Conservation (phyloP, 2,113 vertebrate species). For the Periophthalmus modestus region DNA sequence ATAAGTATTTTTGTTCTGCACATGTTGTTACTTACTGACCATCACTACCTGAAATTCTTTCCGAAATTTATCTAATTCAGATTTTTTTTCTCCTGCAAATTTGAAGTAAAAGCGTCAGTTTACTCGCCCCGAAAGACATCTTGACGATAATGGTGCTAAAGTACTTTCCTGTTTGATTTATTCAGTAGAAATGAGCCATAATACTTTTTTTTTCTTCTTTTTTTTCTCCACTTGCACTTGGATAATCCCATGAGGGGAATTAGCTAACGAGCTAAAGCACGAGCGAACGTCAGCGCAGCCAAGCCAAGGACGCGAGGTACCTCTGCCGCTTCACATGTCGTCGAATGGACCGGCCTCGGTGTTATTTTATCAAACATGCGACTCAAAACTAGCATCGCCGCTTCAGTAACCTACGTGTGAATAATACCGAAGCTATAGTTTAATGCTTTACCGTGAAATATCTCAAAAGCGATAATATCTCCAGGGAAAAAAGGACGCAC, state of each 20-base stretch:
- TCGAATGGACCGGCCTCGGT: not conserved
- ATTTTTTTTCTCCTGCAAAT: constrained; percentile 9
- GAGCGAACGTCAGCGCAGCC: constrained; percentile 17
- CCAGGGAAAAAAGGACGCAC: no score
- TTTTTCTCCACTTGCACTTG: not conserved
- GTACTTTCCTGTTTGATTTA: constrained; percentile 36
- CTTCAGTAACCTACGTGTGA: no score
- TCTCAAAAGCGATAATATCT: no score
- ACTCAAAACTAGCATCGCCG: no score
- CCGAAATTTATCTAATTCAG: no score
- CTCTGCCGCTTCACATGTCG: constrained; percentile 16
- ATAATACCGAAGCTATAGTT: no score
- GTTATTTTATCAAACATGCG: no score
- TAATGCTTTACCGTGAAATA: no score
- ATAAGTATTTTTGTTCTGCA: no score
- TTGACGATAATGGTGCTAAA: constrained; percentile 29
- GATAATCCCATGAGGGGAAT: constrained; percentile 38
- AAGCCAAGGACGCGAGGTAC: not conserved
- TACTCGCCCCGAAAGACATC: constrained; percentile 38
- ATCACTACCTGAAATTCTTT: no score
- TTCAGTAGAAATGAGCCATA: constrained; percentile 21
- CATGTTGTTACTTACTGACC: no score
- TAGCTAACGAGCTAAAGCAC: constrained; percentile 16
- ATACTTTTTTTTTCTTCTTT: not conserved
- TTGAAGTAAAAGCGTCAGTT: constrained; percentile 29